Percentiles rank a stretch among this genome's conserved stretches.
These are phyloP conservation scores for Ciconia nigra DNA, from an alignment of 2,797 vertebrate species.

Conservation along the genomic window DNA sequence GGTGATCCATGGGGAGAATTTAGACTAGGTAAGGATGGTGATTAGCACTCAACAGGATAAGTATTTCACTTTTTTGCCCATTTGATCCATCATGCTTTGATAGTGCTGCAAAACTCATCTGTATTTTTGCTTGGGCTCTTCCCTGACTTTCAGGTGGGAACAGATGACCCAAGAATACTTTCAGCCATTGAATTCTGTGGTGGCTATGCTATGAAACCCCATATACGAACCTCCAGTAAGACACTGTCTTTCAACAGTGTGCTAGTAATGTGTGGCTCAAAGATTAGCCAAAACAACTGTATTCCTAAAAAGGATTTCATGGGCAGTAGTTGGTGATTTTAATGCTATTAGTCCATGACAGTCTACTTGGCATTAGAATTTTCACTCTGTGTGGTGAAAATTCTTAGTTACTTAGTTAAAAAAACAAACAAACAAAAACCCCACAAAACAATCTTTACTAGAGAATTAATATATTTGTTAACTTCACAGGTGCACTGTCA, in stretches of 20 bases:
- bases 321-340: not conserved
- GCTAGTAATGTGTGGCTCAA: not conserved
- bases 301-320: not conserved
- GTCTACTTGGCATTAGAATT: not conserved
- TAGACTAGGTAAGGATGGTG: not conserved
- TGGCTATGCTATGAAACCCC: not conserved
- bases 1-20: not conserved
- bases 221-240: not conserved
- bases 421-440: too few relatives aligned
- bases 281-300: not conserved
- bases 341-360: not conserved
- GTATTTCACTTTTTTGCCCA: not conserved
- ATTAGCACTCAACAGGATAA: not conserved
- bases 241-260: not conserved
- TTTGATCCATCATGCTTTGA: not conserved
- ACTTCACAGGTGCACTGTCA: not conserved
- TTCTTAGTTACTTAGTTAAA: too few relatives aligned
- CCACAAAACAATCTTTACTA: not conserved
- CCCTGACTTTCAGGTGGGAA: not conserved
- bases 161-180: not conserved
- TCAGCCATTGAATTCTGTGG: not conserved
- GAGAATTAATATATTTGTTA: not conserved
- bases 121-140: not conserved
- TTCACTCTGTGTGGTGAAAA: not conserved
- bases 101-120: not conserved